These are phyloP conservation scores for Cottus gobio DNA, from an alignment of 2,113 vertebrate species.

Conservation along the genomic window DNA sequence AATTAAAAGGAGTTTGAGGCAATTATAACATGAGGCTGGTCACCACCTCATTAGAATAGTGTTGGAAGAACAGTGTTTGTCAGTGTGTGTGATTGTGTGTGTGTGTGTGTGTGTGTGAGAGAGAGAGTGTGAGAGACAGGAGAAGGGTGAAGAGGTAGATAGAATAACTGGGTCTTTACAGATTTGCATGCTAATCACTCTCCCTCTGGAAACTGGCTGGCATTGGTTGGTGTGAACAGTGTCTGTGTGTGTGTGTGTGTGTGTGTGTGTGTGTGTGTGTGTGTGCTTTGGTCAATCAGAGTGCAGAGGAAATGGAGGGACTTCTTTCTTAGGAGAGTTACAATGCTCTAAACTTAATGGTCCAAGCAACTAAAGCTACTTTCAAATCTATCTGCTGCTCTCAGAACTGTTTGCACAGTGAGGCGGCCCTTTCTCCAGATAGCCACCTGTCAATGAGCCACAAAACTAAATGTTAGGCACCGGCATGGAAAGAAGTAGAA, in stretches of 20 bases:
- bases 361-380: conserved; percentile 21
- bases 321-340: conserved; percentile 3
- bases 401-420: conserved; percentile 15
- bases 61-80: conserved; percentile 85
- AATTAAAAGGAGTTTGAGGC: conserved; percentile 99
- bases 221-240: conserved; percentile 17
- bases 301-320: conserved; percentile 1
- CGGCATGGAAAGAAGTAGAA: conserved; percentile 15
- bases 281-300: conserved; percentile 17
- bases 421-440: neutral
- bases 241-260: conserved; percentile 10
- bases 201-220: conserved; percentile 76
- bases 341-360: conserved; percentile 32
- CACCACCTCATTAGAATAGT: conserved; percentile 98
- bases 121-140: conserved; percentile 18
- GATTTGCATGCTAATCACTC: conserved; percentile 90
- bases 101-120: conserved; percentile 80
- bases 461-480: conserved; percentile 34
- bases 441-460: conserved; percentile 21
- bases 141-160: conserved; percentile 85
- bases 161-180: conserved; percentile 86
- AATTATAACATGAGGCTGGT: conserved; percentile 99
- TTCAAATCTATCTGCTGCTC: conserved; percentile 22
- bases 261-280: conserved; percentile 10
- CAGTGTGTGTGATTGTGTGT: conserved; percentile 61